phyloP scores from a whole-genome alignment of 2,113 vertebrate species.

The Gracilinanus agilis region DNA sequence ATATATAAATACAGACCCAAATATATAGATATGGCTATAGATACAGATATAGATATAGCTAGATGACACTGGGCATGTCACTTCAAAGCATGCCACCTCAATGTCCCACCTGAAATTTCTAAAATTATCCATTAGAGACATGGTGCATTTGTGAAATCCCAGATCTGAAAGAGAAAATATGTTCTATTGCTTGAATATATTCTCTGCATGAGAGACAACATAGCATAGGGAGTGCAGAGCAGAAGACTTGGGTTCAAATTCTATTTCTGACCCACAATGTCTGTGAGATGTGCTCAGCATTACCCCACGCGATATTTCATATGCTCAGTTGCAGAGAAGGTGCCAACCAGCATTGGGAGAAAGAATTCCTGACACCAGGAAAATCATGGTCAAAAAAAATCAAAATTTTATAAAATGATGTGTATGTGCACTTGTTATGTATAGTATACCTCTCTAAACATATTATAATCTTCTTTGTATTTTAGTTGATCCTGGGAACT shows the following conservation, averaged over 20 bases:
- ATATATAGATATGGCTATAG: too few relatives aligned
- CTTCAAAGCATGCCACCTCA: not conserved
- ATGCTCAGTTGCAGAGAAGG: not conserved
- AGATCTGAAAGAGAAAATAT: not conserved
- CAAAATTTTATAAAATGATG: not conserved
- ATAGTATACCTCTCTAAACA: slow-evolving; percentile 11
- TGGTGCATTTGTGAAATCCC: not conserved
- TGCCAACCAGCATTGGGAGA: not conserved
- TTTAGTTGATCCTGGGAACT: slow-evolving; percentile 89
- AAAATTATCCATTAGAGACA: not conserved
- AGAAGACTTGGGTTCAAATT: not conserved
- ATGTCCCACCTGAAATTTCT: not conserved
- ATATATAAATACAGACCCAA: too few relatives aligned
- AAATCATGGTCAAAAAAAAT: not conserved
- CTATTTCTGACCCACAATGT: not conserved
- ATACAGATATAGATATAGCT: too few relatives aligned
- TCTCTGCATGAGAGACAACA: not conserved
- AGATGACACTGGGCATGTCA: not conserved
- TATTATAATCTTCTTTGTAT: slow-evolving; percentile 66
- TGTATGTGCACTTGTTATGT: slow-evolving; percentile 8
- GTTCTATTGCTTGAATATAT: not conserved
- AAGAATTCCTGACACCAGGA: not conserved
- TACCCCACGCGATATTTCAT: not conserved
- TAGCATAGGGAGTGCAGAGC: not conserved
- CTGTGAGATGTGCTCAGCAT: not conserved